Evolutionary conservation across 1,140 invertebrate genomes (phyloP), one percentile per base, ranked within the genome.

Genomic region (Aleiodes sp.): DNA sequence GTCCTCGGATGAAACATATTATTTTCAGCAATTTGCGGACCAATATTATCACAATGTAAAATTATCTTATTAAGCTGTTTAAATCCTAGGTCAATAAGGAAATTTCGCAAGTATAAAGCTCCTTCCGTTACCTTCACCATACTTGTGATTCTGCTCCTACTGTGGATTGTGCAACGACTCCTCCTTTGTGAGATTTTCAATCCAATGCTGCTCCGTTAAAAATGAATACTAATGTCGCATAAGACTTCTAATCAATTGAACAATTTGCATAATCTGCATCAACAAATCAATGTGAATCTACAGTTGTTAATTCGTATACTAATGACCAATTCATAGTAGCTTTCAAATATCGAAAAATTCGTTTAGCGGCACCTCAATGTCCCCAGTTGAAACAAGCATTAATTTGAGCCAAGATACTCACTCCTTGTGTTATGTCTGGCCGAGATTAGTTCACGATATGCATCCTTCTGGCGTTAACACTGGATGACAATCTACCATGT

Each of bases 401-500:
- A 24, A 73, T 78, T 31, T 72, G 76, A 4, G 9, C 35, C n/a
- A 56, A 28, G 2, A 12, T 10, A 65, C 74, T 80, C 0, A 87
- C 82, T 26, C 80, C 70, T 73, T 78, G 87, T 4, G 81, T 61
- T 56, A 88, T 82, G 73, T 88, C 86, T 28, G 85, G 86, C 43
- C 87, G 70, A 4, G 85, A 87, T 77, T 4, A 80, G 28, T 29
- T 85, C 60, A 70, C 79, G 75, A 69, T 78, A 87, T 41, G 68
- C 70, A 8, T 21, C 21, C 24, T 28, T 16, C 46, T 9, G 64
- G 64, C n/a, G 43, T 65, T 52, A 12, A 16, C 29, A 33, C 28
- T 56, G 43, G 7, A 21, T 56, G 52, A 29, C 43, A 65, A 46
- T 65, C 28, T 14, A 4, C 16, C 52, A 56, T 26, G 1, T 28